phyloP scores from a whole-genome alignment of 2,888 invertebrate species.

The Trichogramma dendrolimi region DNA sequence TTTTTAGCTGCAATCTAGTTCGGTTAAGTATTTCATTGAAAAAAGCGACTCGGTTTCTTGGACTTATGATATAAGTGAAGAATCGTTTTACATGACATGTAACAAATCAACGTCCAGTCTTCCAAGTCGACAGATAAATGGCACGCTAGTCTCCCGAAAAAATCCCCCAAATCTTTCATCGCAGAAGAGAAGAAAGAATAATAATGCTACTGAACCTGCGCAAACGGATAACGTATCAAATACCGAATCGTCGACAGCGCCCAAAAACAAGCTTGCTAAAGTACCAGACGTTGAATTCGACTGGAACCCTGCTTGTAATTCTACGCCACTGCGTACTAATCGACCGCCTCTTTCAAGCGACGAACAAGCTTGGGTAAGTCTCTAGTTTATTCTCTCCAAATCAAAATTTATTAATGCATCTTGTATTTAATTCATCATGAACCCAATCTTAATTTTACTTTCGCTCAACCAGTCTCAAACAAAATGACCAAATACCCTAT shows the following conservation, averaged over 20 bases:
- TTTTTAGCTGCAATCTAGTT: conserved; percentile 1
- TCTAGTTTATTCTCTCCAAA: not conserved
- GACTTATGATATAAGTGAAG: conserved; percentile 71
- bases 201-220: too few species aligned
- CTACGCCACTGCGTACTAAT: conserved; percentile 37
- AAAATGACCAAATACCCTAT: too few species aligned
- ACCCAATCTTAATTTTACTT: too few species aligned
- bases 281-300: conserved; percentile 5
- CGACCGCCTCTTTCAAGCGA: conserved; percentile 34
- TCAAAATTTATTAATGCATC: too few species aligned
- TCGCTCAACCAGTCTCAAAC: too few species aligned
- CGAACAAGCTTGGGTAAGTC: conserved; percentile 22
- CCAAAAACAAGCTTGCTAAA: too few species aligned
- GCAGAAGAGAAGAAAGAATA: conserved; percentile 31
- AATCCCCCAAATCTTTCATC: conserved; percentile 41
- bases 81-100: not conserved
- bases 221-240: too few species aligned
- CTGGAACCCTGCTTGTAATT: conserved; percentile 44
- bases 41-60: conserved; percentile 84
- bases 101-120: too few species aligned
- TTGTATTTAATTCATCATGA: too few species aligned
- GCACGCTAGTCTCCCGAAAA: conserved; percentile 37
- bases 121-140: not conserved
- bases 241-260: too few species aligned
- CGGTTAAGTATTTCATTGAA: conserved; percentile 70